Conservation (phyloP, 2,797 vertebrate species). For the Gobio occitaniae region DNA sequence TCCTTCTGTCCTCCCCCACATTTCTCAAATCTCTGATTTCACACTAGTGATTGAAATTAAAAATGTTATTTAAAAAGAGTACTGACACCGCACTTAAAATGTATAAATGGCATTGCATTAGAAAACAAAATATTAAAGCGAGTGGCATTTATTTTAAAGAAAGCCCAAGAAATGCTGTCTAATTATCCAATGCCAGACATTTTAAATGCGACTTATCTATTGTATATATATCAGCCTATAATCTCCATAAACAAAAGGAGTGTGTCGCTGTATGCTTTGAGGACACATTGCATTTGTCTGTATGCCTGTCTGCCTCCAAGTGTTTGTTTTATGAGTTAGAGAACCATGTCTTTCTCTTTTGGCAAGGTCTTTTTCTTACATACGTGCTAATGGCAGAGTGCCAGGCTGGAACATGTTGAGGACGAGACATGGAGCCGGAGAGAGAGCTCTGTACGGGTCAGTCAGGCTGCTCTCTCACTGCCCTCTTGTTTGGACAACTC, state of each 20-base stretch:
- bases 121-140: background rate
- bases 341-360: slow-evolving; percentile 59
- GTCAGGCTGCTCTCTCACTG: slow-evolving; percentile 42
- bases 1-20: background rate
- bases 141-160: background rate
- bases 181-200: background rate
- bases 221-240: background rate
- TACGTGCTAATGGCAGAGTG: slow-evolving; percentile 64
- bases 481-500: slow-evolving; percentile 52
- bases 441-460: slow-evolving; percentile 39
- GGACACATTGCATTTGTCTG: slow-evolving; percentile 34
- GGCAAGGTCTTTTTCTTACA: slow-evolving; percentile 68
- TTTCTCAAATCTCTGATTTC: slow-evolving; percentile 8
- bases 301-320: slow-evolving; percentile 47
- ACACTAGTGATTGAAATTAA: slow-evolving; percentile 6
- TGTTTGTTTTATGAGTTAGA: slow-evolving; percentile 51
- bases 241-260: background rate
- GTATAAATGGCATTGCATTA: background rate
- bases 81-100: background rate
- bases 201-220: background rate
- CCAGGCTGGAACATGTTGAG: slow-evolving; percentile 66
- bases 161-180: background rate
- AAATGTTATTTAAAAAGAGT: background rate
- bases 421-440: slow-evolving; percentile 45
- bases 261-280: slow-evolving; percentile 42